Evolutionary conservation across 2,113 vertebrate genomes (phyloP).

Genomic region (Manacus vitellinus): DNA sequence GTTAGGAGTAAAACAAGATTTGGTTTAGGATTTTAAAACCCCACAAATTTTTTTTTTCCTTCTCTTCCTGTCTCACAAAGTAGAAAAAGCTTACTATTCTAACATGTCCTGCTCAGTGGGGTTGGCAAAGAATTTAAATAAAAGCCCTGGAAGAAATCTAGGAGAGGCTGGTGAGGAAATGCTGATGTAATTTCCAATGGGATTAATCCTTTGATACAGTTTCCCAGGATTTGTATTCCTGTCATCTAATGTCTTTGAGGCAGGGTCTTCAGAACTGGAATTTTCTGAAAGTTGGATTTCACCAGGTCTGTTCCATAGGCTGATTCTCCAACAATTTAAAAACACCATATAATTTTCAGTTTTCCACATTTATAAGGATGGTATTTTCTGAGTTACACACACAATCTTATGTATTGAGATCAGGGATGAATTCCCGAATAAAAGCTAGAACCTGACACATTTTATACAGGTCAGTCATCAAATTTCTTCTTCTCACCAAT

Average conservation of each 20-base stretch:
- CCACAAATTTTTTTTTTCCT: background rate
- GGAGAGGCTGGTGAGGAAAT: background rate
- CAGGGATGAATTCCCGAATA: background rate
- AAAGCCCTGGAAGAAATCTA: background rate
- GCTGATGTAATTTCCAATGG: background rate
- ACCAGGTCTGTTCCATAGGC: background rate
- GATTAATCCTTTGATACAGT: background rate
- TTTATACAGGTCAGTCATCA: background rate
- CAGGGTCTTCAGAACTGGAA: background rate
- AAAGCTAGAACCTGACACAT: background rate
- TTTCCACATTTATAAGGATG: background rate
- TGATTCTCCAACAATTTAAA: background rate
- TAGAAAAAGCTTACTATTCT: background rate
- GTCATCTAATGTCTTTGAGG: background rate
- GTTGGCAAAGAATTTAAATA: background rate
- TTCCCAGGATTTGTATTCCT: background rate
- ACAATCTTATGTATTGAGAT: background rate
- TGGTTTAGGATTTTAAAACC: background rate
- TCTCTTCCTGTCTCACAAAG: background rate
- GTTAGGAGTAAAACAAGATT: background rate
- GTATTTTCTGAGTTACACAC: background rate
- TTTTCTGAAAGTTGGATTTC: background rate
- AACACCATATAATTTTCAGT: background rate
- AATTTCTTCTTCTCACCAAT: background rate
- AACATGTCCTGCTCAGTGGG: background rate